These are phyloP conservation scores for Lithophane ornitopus DNA, from an alignment of 2,888 invertebrate genomes.

Conservation along the genomic window DNA sequence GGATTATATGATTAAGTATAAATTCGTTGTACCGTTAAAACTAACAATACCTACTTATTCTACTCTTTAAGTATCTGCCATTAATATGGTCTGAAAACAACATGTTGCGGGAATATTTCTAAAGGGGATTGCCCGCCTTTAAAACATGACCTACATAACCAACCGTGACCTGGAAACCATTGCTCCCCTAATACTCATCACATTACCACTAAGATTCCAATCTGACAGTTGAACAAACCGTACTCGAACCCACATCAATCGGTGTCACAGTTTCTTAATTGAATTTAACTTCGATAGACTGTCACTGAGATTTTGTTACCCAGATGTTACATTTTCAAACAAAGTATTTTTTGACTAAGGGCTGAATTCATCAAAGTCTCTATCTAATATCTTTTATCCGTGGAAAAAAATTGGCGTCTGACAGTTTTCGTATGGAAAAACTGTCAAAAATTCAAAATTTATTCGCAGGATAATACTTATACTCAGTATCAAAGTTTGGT, in stretches of 20 bases:
- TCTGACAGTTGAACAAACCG: conserved; percentile 56
- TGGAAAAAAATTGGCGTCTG: too few relatives aligned
- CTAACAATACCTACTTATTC: neutral
- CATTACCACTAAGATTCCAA: conserved; percentile 46
- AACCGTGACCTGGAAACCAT: conserved; percentile 11
- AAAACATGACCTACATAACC: conserved; percentile 18
- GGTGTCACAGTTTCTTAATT: conserved; percentile 52
- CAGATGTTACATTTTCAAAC: neutral
- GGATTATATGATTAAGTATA: too few relatives aligned
- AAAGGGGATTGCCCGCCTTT: neutral
- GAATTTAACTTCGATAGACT: conserved; percentile 43
- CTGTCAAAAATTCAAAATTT: too few relatives aligned
- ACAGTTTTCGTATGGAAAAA: too few relatives aligned
- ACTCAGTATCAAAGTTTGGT: too few relatives aligned
- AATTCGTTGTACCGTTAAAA: neutral
- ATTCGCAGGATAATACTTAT: too few relatives aligned
- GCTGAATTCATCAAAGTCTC: too few relatives aligned
- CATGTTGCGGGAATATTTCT: neutral
- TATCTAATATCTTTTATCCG: too few relatives aligned
- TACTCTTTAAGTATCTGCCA: neutral
- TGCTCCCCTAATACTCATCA: conserved; percentile 28
- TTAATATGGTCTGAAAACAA: neutral
- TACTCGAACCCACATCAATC: conserved; percentile 60
- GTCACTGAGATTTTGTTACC: neutral
- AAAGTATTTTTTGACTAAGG: neutral